Conservation (phyloP, 2,888 invertebrate species). For the Saturnia japonica region DNA sequence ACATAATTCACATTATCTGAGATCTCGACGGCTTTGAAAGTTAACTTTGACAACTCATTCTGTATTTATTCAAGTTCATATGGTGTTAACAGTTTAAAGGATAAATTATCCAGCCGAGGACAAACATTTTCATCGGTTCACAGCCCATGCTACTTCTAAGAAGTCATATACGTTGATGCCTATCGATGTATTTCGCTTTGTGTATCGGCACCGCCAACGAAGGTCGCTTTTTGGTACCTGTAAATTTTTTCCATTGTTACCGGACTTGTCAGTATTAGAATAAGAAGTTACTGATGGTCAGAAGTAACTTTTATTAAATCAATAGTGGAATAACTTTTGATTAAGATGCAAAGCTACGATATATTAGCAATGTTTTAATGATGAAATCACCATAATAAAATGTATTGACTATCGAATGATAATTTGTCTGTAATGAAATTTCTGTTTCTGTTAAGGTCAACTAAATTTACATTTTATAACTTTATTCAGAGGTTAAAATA, state of each 20-base stretch:
- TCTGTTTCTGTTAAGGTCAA: too few relatives aligned
- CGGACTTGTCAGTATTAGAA: slow-evolving; percentile 54
- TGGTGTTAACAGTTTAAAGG: slow-evolving; percentile 73
- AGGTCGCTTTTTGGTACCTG: slow-evolving; percentile 60
- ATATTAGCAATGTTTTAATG: not conserved
- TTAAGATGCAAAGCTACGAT: too few relatives aligned
- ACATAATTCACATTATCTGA: slow-evolving; percentile 65
- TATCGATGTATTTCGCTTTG: slow-evolving; percentile 72
- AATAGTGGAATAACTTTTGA: not conserved
- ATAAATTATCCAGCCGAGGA: slow-evolving; percentile 67
- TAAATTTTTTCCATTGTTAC: slow-evolving; percentile 54
- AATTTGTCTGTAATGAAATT: not conserved
- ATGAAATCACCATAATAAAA: not conserved
- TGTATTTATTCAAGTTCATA: slow-evolving; percentile 50
- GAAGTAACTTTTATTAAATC: slow-evolving; percentile 52
- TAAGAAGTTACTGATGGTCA: slow-evolving; percentile 71
- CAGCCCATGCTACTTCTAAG: slow-evolving; percentile 66
- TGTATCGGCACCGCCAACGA: slow-evolving; percentile 74
- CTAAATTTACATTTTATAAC: too few relatives aligned
- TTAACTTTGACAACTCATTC: slow-evolving; percentile 71
- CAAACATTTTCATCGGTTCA: slow-evolving; percentile 61
- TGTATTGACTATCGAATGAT: not conserved
- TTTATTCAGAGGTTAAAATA: too few relatives aligned
- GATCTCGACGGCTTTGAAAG: slow-evolving; percentile 57
- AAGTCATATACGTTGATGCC: slow-evolving; percentile 62